These are phyloP conservation scores for Bombus waltoni DNA, from an alignment of 1,140 invertebrate genomes.

Conservation along the genomic window DNA sequence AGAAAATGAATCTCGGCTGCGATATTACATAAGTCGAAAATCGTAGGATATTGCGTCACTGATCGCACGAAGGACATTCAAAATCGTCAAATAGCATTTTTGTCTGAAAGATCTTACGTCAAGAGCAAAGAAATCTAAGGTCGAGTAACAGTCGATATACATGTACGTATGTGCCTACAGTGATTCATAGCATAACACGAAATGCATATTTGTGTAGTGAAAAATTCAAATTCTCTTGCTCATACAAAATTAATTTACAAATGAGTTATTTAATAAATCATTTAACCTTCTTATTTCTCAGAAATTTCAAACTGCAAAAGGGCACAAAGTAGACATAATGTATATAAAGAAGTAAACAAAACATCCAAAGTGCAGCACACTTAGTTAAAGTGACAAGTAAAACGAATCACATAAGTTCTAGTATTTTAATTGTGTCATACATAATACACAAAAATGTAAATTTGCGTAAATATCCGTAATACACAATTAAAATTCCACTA, in stretches of 20 bases:
- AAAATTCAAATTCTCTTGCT: background rate
- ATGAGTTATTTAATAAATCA: background rate
- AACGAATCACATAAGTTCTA: no score
- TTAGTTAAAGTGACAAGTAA: no score
- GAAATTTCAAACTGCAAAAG: no score
- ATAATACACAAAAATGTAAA: no score
- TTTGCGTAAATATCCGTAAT: no score
- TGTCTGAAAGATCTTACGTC: background rate
- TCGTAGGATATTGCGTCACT: conserved; percentile 18
- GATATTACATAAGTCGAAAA: conserved; percentile 19
- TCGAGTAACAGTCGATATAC: no score
- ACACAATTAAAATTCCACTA: no score
- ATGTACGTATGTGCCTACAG: background rate
- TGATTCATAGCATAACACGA: background rate
- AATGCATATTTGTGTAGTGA: background rate
- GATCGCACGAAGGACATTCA: background rate
- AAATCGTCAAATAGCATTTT: conserved; percentile 8
- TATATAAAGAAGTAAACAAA: no score
- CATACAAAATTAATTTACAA: background rate
- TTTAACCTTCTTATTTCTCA: background rate
- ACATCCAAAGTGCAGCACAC: no score
- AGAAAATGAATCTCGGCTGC: background rate
- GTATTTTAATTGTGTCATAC: no score
- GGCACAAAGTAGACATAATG: no score
- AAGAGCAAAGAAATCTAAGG: background rate